A percentile compares a stretch with the other conserved stretches of the same genome.
phyloP scores from a whole-genome alignment of 2,797 vertebrate species.

The Enteromius argenteus region DNA sequence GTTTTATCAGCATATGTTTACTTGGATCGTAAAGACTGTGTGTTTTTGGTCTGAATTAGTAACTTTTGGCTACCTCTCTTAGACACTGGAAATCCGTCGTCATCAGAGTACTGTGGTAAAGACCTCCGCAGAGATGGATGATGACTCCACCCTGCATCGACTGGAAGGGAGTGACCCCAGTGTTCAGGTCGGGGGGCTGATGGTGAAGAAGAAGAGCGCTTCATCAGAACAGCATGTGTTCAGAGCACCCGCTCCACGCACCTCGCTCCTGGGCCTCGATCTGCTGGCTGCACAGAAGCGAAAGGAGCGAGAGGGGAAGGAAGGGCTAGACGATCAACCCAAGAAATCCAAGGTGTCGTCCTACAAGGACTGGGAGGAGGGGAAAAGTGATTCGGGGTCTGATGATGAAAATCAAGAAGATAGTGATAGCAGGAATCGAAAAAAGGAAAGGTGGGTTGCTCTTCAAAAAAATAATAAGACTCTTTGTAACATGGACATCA shows the following conservation, averaged over 20 bases:
- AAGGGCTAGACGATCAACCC: conserved; percentile 77
- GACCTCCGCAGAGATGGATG: conserved; percentile 73
- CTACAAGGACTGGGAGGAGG: conserved; percentile 89
- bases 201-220: conserved; percentile 87
- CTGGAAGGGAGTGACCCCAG: conserved; percentile 84
- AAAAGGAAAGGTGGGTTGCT: conserved; percentile 84
- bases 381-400: conserved; percentile 81
- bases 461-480: background rate
- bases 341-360: conserved; percentile 88
- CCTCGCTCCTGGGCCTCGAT: conserved; percentile 91
- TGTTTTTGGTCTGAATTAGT: background rate
- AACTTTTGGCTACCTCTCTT: background rate
- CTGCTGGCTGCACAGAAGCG: conserved; percentile 93
- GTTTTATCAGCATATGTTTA: background rate
- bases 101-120: background rate
- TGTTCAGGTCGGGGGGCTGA: conserved; percentile 86
- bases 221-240: conserved; percentile 91
- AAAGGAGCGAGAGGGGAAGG: conserved; percentile 87
- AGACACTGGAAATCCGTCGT: background rate
- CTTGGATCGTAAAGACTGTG: background rate
- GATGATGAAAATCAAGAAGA: conserved; percentile 78
- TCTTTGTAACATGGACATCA: background rate
- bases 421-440: conserved; percentile 69
- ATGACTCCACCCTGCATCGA: conserved; percentile 86
- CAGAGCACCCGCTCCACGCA: conserved; percentile 90